Evolutionary conservation across 2,888 invertebrate genomes (phyloP), one percentile per base, ranked within the genome.

Genomic region (Bombylius discolor): DNA sequence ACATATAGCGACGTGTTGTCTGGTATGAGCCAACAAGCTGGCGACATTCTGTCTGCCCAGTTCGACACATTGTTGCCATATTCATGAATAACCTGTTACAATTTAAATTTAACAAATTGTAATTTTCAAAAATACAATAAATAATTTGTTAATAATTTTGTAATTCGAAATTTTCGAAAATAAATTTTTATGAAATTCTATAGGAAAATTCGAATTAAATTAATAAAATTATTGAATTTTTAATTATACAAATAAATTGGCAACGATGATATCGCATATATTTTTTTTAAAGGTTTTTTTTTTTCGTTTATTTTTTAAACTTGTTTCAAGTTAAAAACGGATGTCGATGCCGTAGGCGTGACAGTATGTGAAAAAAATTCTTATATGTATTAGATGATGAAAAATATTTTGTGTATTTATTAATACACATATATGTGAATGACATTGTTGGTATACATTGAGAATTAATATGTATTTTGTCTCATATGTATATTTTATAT

Each of bases 11-110:
- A 84, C 85, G 83, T 81, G 79, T 78, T 84, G 85, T 86, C 86
- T 84, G 83, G 84, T 69, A 66, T 67, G 68, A 80, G 79, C 81
- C 80, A 80, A 83, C 78, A 80, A 84, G 81, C 83, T 81, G 89
- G 89, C 89, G 89, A 89, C 89, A 89, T 87, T 87, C 85, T 89
- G 89, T 89, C 89, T 89, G 87, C 87, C 83, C 64, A 80, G 83
- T 84, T 84, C 81, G 82, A 69, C 70, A 79, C 84, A 70, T 62
- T 74, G 87, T 83, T 86, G 85, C 80, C 85, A 76, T 62, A 66
- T 64, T 72, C 70, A 64, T 31, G 42, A 39, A n/a, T 47, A 53
- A 56, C 44, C 39, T 49, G 56, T 47, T 53, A 32, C 32, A 32
- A 42, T 51, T 11, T 53, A 47, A 47, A 52, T n/a, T 14, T 5